Conservation (phyloP, 2,797 vertebrate species). For the Staurois parvus region DNA sequence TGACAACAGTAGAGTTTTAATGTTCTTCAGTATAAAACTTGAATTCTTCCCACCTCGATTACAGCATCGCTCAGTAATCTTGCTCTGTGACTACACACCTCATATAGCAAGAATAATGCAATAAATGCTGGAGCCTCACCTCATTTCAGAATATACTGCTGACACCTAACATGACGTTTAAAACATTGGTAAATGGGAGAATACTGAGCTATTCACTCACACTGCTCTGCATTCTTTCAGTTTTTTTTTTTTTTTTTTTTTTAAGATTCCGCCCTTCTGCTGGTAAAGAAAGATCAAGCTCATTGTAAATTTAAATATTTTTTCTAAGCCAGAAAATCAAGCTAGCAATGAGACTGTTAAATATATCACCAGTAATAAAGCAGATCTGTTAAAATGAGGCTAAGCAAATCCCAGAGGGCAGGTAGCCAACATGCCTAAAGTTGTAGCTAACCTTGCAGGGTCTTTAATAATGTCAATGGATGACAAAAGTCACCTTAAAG, state of each 20-base stretch:
- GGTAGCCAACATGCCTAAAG: too few species aligned
- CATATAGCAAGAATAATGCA: not conserved
- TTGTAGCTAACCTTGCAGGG: too few species aligned
- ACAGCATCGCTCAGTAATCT: conserved; percentile 14
- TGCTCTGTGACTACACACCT: not conserved
- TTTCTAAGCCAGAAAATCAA: not conserved
- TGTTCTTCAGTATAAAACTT: not conserved
- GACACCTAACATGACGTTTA: conserved; percentile 20
- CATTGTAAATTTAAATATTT: too few species aligned
- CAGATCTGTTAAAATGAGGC: too few species aligned
- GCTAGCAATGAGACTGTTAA: too few species aligned
- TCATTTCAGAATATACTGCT: conserved; percentile 5
- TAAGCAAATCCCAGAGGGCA: too few species aligned
- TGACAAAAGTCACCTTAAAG: too few species aligned
- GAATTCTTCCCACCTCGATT: conserved; percentile 21
- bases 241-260: not conserved
- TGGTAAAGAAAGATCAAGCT: too few species aligned
- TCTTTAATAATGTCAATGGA: too few species aligned
- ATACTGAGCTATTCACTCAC: not conserved
- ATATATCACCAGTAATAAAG: too few species aligned
- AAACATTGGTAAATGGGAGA: not conserved
- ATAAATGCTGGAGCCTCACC: not conserved
- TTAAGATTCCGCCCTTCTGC: not conserved
- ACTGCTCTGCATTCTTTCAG: conserved; percentile 11
- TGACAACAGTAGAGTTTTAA: not conserved